These are phyloP conservation scores for Camponotus pennsylvanicus DNA, from an alignment of 1,140 invertebrate genomes.

Conservation along the genomic window DNA sequence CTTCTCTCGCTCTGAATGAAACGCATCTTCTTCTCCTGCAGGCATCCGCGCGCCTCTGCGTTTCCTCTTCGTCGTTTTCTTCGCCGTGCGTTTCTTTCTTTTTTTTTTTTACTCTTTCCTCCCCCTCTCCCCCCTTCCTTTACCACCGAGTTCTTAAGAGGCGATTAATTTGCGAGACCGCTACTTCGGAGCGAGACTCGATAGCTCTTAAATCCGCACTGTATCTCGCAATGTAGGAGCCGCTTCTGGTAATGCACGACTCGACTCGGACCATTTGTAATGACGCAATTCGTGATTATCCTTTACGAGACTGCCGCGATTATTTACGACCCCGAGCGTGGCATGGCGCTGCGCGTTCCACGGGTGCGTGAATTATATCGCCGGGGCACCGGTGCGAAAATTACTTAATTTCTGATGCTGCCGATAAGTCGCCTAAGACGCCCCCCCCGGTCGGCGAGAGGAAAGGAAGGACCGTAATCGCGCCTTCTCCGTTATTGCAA, in stretches of 20 bases:
- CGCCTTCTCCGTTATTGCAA: not conserved
- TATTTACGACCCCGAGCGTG: constrained; percentile 66
- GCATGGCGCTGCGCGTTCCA: constrained; percentile 32
- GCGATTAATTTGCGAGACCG: constrained; percentile 66
- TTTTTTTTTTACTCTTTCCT: not conserved
- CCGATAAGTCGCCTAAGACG: constrained; percentile 28
- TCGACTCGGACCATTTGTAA: constrained; percentile 62
- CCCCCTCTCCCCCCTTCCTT: not conserved
- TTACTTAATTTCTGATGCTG: constrained; percentile 59
- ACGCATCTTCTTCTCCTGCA: constrained; percentile 51
- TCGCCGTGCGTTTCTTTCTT: constrained; percentile 57
- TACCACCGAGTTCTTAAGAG: not conserved
- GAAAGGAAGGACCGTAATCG: not conserved
- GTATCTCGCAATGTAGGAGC: constrained; percentile 47
- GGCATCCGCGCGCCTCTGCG: constrained; percentile 47
- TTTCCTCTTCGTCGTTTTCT: constrained; percentile 52
- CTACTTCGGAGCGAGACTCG: constrained; percentile 28
- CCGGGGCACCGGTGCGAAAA: constrained; percentile 12
- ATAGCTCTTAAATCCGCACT: constrained; percentile 67
- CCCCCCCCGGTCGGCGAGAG: not conserved
- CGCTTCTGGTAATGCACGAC: constrained; percentile 66
- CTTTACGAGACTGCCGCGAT: constrained; percentile 62
- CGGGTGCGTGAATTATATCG: constrained; percentile 38
- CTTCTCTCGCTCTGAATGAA: constrained; percentile 59
- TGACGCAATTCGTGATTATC: constrained; percentile 69